A percentile compares a stretch with the other conserved stretches of the same genome.
phyloP scores from a whole-genome alignment of 2,113 vertebrate species.

The Oncorhynchus kisutch region DNA sequence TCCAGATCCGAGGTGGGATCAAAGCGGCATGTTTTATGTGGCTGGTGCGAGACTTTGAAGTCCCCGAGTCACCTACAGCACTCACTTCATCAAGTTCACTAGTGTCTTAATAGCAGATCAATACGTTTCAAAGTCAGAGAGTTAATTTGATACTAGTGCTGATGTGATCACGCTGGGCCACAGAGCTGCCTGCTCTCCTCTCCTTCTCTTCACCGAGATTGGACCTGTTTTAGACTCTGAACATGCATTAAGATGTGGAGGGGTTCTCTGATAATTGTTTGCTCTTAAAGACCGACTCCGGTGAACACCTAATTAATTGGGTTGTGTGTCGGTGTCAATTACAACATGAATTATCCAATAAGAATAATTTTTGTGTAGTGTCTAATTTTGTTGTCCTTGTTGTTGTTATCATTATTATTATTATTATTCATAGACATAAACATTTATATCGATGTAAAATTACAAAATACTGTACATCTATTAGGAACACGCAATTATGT shows the following conservation, averaged over 20 bases:
- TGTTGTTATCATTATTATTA: no score
- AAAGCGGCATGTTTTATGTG: constrained; percentile 99
- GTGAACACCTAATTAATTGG: constrained; percentile 35
- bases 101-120: constrained; percentile 99
- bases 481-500: no score
- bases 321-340: not conserved
- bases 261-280: constrained; percentile 32
- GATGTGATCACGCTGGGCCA: constrained; percentile 95
- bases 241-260: constrained; percentile 45
- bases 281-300: constrained; percentile 21
- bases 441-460: no score
- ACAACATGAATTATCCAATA: no score
- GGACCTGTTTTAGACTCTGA: constrained; percentile 58
- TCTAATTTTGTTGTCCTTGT: no score
- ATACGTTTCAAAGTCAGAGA: constrained; percentile 99
- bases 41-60: constrained; percentile 98
- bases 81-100: constrained; percentile 99
- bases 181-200: constrained; percentile 72
- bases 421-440: no score
- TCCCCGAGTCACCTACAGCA: constrained; percentile 99
- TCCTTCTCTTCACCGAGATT: constrained; percentile 56
- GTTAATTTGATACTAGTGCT: constrained; percentile 99
- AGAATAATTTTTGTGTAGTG: no score
- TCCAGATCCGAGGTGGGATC: constrained; percentile 94
- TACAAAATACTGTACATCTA: no score